Evolutionary conservation across 1,140 invertebrate species (phyloP).

Genomic region (Dinoponera quadriceps): DNA sequence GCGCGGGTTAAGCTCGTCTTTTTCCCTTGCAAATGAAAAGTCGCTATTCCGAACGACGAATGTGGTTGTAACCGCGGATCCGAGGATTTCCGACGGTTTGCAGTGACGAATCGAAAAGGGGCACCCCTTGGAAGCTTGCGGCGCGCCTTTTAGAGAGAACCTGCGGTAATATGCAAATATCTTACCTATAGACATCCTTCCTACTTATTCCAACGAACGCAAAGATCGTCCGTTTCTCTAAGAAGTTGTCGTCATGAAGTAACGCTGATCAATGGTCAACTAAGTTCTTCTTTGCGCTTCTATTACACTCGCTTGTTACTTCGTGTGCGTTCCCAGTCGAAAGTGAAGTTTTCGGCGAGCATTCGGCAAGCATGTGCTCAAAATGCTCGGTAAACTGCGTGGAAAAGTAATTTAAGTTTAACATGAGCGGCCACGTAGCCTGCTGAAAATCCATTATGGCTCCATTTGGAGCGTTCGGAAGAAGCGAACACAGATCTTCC

Average conservation of each 20-base stretch:
- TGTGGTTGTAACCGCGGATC: slow-evolving; percentile 44
- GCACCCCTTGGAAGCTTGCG: slow-evolving; percentile 7
- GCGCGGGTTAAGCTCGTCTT: slow-evolving; percentile 45
- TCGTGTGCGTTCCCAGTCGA: too few species aligned
- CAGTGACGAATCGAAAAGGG: slow-evolving; percentile 42
- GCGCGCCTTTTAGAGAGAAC: slow-evolving; percentile 39
- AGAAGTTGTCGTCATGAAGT: slow-evolving; percentile 11
- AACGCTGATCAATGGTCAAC: neutral
- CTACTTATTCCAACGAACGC: slow-evolving; percentile 13
- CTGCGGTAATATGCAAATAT: slow-evolving; percentile 37
- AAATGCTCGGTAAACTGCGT: slow-evolving; percentile 7
- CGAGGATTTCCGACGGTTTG: slow-evolving; percentile 14
- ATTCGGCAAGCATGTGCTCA: too few species aligned
- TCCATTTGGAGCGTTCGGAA: too few species aligned
- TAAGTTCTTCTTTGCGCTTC: neutral
- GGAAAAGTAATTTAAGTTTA: too few species aligned
- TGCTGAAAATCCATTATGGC: too few species aligned
- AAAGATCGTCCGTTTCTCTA: slow-evolving; percentile 10
- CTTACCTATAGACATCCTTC: slow-evolving; percentile 11
- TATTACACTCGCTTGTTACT: neutral
- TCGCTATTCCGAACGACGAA: slow-evolving; percentile 45
- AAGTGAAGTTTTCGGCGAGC: too few species aligned
- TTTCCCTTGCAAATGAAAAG: slow-evolving; percentile 52
- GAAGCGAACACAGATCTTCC: too few species aligned
- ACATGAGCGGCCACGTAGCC: too few species aligned